Base-by-base conservation (phyloP, 1,140 invertebrate species). In the Aphelenchoides fujianensis region DNA sequence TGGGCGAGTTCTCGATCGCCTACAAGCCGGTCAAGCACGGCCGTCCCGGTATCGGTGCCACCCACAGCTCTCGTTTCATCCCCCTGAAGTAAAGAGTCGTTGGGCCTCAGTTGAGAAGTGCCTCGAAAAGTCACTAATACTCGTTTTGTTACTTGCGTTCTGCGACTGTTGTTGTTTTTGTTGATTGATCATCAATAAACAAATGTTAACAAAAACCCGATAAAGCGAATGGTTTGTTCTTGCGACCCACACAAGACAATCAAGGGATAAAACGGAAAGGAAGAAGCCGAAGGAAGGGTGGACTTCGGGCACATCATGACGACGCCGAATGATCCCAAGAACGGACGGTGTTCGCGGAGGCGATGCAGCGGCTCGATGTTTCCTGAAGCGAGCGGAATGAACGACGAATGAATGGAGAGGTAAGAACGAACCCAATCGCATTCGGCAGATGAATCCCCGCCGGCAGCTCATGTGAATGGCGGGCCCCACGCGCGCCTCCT, bases 1-100 rank as follows among this genome's bases (percentile, higher is more conserved):
- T 99, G 77, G 96, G 95, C 73, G 96, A 99, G 88, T 99, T 99
- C 87, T 94, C 93, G 71, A 90, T 99, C 71, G 97, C 96, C 66
- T 99, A 99, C 89, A 99, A 98, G 88, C 96, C 96, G 85, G 96
- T 99, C 7, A 99, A 98, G 88, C 96, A 98, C 86, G 96, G 96
- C 89, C 89, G 96, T 84, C 96, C 97, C 71, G 96, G 97, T 95
- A 98, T 99, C 89, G 96, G 97, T 91, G 96, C 96, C 85, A 99
- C 96, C 54, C 96, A 99, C 89, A 97, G 94, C 86, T 98, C 96
- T 68, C 89, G 97, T 87, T 99, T 99, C 88, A 99, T 99, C 89
- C 97, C 96, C 86, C 90, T 99, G 69, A 99, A 99, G 88, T 99
- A 93, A 90, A n/a, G n/a, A n/a, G n/a, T n/a, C n/a, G n/a, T n/a